These are phyloP conservation scores for Macroglossus sobrinus DNA, from an alignment of 2,113 vertebrate genomes.

Conservation along the genomic window DNA sequence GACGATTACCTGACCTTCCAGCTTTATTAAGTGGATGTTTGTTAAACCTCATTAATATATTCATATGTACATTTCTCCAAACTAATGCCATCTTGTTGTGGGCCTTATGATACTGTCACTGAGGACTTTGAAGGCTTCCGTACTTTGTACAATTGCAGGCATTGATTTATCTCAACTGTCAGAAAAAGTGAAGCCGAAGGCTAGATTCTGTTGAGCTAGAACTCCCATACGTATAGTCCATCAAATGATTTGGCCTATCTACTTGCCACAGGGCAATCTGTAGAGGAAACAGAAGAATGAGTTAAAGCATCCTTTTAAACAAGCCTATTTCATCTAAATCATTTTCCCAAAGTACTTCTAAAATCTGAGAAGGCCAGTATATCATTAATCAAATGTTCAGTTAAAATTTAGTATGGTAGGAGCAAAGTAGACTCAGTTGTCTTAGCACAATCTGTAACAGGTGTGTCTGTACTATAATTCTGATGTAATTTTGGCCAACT, in stretches of 20 bases:
- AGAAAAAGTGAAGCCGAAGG: neutral
- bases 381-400: constrained; percentile 7
- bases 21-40: neutral
- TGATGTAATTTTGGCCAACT: neutral
- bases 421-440: neutral
- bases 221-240: neutral
- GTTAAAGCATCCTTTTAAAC: constrained; percentile 7
- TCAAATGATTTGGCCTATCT: neutral
- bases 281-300: neutral
- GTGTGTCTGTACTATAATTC: neutral
- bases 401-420: neutral
- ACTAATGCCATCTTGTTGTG: neutral
- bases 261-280: neutral
- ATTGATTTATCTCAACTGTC: neutral
- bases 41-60: neutral
- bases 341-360: neutral
- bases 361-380: neutral
- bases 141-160: neutral
- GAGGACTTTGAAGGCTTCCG: neutral
- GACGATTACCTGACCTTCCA: neutral
- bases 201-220: neutral
- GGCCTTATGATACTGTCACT: neutral
- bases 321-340: neutral
- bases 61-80: neutral
- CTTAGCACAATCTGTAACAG: neutral